Evolutionary conservation across 2,113 vertebrate genomes (phyloP).

Genomic region (Pseudolaguvia tuberculata): DNA sequence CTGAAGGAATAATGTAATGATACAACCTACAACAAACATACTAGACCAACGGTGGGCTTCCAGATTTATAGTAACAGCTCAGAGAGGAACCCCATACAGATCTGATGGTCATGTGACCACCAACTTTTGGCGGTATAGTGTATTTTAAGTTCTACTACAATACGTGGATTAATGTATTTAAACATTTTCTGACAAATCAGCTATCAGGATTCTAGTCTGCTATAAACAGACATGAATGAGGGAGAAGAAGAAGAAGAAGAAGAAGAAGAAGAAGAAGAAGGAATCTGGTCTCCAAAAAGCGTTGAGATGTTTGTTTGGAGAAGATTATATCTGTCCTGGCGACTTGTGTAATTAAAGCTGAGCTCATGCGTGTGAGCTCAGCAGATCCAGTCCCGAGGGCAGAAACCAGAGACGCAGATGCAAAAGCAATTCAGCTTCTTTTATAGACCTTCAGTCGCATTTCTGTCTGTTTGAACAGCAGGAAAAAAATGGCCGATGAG

Average conservation of each 20-base stretch:
- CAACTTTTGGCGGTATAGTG: too few relatives aligned
- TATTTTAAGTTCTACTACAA: too few relatives aligned
- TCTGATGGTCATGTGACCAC: too few relatives aligned
- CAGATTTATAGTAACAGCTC: too few relatives aligned
- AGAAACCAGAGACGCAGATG: constrained; percentile 45
- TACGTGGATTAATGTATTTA: too few relatives aligned
- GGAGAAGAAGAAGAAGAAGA: constrained; percentile 7
- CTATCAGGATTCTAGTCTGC: too few relatives aligned
- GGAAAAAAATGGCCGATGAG: constrained; percentile 58
- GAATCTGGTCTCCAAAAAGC: background rate
- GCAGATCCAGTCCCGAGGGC: constrained; percentile 28
- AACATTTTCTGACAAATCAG: too few relatives aligned
- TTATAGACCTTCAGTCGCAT: constrained; percentile 35
- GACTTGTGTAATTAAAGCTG: constrained; percentile 40
- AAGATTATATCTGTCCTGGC: constrained; percentile 40
- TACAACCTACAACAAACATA: too few relatives aligned
- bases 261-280: background rate
- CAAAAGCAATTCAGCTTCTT: constrained; percentile 40
- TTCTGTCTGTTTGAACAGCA: constrained; percentile 38
- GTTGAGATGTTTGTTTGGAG: constrained; percentile 10
- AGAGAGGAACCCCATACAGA: too few relatives aligned
- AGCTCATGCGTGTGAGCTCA: constrained; percentile 31
- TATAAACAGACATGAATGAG: too few relatives aligned
- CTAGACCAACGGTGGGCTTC: too few relatives aligned
- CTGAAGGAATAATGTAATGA: too few relatives aligned